Conservation (phyloP, 2,797 vertebrate genomes). For the Acanthurus tractus region DNA sequence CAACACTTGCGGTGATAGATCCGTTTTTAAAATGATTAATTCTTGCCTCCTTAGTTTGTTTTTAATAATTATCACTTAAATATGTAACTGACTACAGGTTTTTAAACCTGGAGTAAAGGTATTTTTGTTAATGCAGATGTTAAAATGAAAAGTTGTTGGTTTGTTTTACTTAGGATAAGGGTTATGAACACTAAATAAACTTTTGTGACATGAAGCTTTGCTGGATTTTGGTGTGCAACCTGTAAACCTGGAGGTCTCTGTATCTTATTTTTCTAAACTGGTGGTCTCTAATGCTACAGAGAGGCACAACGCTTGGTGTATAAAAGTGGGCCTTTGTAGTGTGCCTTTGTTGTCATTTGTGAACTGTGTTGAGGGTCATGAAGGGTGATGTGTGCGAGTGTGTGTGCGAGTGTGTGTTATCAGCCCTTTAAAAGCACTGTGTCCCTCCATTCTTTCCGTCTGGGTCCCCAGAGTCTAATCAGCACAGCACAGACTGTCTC, state of each 20-base stretch:
- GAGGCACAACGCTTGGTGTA: slow-evolving; percentile 6
- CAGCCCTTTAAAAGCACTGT: slow-evolving; percentile 44
- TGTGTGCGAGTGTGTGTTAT: slow-evolving; percentile 57
- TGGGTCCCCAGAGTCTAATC: slow-evolving; percentile 79
- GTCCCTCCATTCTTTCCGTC: slow-evolving; percentile 66
- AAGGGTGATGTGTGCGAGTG: slow-evolving; percentile 10
- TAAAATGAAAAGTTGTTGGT: background rate
- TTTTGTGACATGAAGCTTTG: background rate
- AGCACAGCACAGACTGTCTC: slow-evolving; percentile 61
- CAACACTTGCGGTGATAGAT: no score
- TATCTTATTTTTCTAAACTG: background rate
- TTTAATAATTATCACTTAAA: no score
- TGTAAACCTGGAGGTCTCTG: background rate
- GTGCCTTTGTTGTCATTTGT: slow-evolving; percentile 26
- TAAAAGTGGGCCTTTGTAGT: background rate
- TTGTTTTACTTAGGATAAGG: background rate
- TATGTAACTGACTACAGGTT: background rate
- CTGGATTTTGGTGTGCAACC: background rate
- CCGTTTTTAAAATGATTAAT: no score
- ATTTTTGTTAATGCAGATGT: background rate
- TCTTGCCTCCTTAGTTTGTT: no score
- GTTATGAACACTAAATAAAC: background rate
- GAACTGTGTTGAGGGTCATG: slow-evolving; percentile 23
- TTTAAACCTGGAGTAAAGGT: background rate
- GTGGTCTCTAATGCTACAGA: background rate